These are phyloP conservation scores for Sphecodes monilicornis DNA, from an alignment of 2,888 invertebrate species.

Conservation along the genomic window DNA sequence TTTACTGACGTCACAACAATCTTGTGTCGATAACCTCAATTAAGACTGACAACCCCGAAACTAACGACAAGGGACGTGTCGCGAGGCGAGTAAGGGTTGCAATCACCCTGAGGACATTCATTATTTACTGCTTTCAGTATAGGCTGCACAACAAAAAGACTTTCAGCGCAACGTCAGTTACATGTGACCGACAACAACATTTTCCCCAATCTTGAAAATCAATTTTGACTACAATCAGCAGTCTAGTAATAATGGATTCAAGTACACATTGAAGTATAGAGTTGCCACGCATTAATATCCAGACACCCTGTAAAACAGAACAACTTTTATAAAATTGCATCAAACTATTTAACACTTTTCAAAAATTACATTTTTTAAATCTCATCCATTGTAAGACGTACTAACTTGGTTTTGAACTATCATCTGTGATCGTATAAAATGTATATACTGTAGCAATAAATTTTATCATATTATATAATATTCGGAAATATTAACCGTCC, in stretches of 20 bases:
- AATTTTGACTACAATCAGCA: background rate
- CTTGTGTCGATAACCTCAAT: constrained; percentile 10
- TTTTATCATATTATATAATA: background rate
- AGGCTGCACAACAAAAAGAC: background rate
- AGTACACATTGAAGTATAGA: background rate
- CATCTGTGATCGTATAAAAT: too few relatives aligned
- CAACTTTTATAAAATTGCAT: background rate
- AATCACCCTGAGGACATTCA: background rate
- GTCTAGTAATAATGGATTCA: background rate
- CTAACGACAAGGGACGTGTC: background rate
- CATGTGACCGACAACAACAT: background rate
- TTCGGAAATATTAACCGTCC: too few relatives aligned
- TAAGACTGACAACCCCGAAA: background rate
- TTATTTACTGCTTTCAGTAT: background rate
- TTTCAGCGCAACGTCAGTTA: background rate
- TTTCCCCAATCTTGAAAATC: background rate
- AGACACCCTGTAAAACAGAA: background rate
- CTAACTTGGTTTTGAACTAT: too few relatives aligned
- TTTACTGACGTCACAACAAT: constrained; percentile 64
- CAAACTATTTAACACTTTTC: background rate
- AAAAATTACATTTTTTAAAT: too few relatives aligned
- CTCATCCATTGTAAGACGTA: background rate
- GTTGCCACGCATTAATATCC: background rate
- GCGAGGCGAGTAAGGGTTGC: too few relatives aligned
- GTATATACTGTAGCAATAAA: background rate